Conservation (phyloP, 2,797 vertebrate genomes). For the Silurus aristotelis region DNA sequence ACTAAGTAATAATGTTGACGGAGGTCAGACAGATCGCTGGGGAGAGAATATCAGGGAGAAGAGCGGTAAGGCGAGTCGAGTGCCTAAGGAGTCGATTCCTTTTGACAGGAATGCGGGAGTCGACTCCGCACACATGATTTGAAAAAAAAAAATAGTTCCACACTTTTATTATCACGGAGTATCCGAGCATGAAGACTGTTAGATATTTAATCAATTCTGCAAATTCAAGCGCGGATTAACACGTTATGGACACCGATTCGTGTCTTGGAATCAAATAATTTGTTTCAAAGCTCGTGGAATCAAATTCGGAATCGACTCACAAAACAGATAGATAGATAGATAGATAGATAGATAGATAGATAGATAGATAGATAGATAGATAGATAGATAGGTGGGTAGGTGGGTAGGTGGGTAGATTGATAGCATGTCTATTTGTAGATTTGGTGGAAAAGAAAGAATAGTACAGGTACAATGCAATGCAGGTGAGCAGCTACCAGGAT, state of each 20-base stretch:
- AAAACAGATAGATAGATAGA: not conserved
- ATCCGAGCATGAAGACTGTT: too few relatives aligned
- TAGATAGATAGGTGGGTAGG: too few relatives aligned
- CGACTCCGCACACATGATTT: not conserved
- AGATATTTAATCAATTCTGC: not conserved
- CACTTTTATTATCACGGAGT: too few relatives aligned
- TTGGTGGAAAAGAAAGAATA: too few relatives aligned
- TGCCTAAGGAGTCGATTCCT: not conserved
- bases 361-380: too few relatives aligned
- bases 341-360: too few relatives aligned
- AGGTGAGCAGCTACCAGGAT: too few relatives aligned
- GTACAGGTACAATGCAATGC: too few relatives aligned
- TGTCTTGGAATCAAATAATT: not conserved
- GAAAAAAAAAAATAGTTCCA: not conserved
- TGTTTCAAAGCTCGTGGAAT: not conserved
- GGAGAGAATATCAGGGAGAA: not conserved
- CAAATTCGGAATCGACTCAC: not conserved
- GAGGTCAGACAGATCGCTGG: not conserved
- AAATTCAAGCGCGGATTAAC: not conserved
- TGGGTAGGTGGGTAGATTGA: too few relatives aligned
- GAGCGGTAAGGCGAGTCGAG: not conserved
- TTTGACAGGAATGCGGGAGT: not conserved
- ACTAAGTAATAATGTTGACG: not conserved
- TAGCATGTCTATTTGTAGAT: too few relatives aligned
- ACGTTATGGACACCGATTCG: not conserved